Evolutionary conservation across 2,888 invertebrate genomes (phyloP).

Genomic region (Drosophila mercatorum): DNA sequence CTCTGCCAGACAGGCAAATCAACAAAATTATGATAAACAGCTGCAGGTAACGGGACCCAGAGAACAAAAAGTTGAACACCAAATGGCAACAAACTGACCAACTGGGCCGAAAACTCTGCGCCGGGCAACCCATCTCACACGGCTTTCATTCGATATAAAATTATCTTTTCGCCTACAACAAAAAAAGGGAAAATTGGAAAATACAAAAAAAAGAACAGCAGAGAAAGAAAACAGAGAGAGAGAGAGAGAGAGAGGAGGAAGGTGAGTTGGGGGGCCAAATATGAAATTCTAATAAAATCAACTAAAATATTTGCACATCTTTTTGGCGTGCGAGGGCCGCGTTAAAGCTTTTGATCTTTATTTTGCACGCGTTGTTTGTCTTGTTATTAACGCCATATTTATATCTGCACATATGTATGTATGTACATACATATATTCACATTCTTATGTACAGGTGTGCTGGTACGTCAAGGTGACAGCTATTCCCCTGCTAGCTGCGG

Average conservation of each 20-base stretch:
- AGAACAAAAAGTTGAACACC: slow-evolving; percentile 29
- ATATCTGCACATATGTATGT: neutral
- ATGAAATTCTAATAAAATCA: slow-evolving; percentile 70
- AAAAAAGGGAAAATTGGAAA: slow-evolving; percentile 32
- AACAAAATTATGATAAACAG: slow-evolving; percentile 80
- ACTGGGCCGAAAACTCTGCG: slow-evolving; percentile 50
- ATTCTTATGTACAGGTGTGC: neutral
- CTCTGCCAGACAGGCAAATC: slow-evolving; percentile 77
- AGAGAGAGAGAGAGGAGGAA: neutral
- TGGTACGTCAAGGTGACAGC: slow-evolving; percentile 69
- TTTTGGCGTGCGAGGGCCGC: slow-evolving; percentile 49
- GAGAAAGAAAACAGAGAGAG: neutral
- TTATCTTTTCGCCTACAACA: slow-evolving; percentile 43
- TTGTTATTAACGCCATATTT: slow-evolving; percentile 51
- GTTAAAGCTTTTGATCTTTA: slow-evolving; percentile 76
- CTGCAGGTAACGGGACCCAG: slow-evolving; percentile 71
- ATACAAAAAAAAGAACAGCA: slow-evolving; percentile 10
- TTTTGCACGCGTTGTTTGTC: slow-evolving; percentile 47
- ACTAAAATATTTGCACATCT: slow-evolving; percentile 77
- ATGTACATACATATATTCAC: neutral
- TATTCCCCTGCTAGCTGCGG: slow-evolving; percentile 12
- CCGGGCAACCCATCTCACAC: slow-evolving; percentile 2
- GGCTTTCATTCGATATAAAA: slow-evolving; percentile 56
- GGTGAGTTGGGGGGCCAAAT: slow-evolving; percentile 8
- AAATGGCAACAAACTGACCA: slow-evolving; percentile 57